Conservation (phyloP, 2,113 vertebrate species). For the Ariopsis seemanni region DNA sequence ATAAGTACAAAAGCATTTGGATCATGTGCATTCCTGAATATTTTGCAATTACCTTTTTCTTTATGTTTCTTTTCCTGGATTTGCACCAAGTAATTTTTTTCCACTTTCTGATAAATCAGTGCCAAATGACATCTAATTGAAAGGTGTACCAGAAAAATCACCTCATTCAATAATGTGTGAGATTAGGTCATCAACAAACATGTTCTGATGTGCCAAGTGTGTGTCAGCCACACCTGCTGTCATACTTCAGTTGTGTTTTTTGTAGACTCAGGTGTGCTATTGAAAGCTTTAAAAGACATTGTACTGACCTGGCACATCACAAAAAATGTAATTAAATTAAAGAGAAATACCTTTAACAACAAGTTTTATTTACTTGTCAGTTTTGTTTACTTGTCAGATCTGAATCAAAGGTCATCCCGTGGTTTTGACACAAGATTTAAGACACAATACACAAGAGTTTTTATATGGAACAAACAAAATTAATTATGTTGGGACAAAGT, state of each 20-base stretch:
- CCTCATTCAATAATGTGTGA: neutral
- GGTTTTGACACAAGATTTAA: neutral
- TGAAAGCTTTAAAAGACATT: neutral
- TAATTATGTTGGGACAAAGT: neutral
- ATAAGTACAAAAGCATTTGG: neutral
- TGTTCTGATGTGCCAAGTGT: constrained; percentile 35
- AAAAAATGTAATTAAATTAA: neutral
- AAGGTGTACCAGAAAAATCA: constrained; percentile 27
- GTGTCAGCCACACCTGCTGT: constrained; percentile 40
- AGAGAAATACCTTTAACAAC: neutral
- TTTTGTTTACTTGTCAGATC: neutral
- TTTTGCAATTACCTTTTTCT: neutral
- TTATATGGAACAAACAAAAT: neutral
- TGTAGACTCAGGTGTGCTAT: constrained; percentile 19
- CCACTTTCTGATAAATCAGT: neutral
- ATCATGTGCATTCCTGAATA: neutral
- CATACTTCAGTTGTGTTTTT: constrained; percentile 38
- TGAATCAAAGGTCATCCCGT: neutral
- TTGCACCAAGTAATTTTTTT: neutral
- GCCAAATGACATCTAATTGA: neutral
- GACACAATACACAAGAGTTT: neutral
- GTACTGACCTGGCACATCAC: neutral
- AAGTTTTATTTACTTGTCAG: neutral
- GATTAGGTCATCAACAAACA: constrained; percentile 37
- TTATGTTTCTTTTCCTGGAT: neutral